phyloP scores from a whole-genome alignment of 2,797 vertebrate species.

The Zenarchopterus dispar region DNA sequence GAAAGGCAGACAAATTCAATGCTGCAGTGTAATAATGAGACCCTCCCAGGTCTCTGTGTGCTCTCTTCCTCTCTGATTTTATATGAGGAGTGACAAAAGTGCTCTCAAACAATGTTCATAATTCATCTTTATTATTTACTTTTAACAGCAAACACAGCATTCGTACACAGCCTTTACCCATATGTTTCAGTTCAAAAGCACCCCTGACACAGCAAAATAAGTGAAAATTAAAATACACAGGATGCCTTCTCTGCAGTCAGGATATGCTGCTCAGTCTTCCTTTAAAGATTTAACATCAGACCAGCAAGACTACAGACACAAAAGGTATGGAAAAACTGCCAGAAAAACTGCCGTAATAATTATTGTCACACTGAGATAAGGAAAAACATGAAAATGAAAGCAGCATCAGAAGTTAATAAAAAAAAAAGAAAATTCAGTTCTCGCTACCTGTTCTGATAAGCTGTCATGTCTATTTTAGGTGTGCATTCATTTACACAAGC shows the following conservation, averaged over 20 bases:
- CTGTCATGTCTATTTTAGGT: too few relatives aligned
- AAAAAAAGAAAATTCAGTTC: too few relatives aligned
- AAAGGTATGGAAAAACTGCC: background rate
- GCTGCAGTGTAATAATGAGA: constrained; percentile 51
- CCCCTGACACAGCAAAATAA: background rate
- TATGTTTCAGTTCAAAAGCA: too few relatives aligned
- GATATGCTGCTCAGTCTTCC: background rate
- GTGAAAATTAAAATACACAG: background rate
- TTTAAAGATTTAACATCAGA: constrained; percentile 27
- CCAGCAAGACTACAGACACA: constrained; percentile 4
- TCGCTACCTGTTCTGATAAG: too few relatives aligned
- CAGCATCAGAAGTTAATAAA: too few relatives aligned
- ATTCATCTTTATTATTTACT: constrained; percentile 25
- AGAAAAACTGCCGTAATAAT: too few relatives aligned
- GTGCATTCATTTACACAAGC: too few relatives aligned
- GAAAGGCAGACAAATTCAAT: constrained; percentile 34
- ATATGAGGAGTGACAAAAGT: constrained; percentile 39
- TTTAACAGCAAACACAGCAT: background rate
- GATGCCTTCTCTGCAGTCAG: background rate
- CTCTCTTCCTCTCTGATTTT: constrained; percentile 51
- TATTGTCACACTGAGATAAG: too few relatives aligned
- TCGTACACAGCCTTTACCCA: background rate
- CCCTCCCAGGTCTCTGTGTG: constrained; percentile 41
- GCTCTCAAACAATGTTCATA: constrained; percentile 17
- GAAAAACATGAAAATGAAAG: too few relatives aligned